phyloP scores from a whole-genome alignment of 2,113 vertebrate species.

The Scopus umbretta region DNA sequence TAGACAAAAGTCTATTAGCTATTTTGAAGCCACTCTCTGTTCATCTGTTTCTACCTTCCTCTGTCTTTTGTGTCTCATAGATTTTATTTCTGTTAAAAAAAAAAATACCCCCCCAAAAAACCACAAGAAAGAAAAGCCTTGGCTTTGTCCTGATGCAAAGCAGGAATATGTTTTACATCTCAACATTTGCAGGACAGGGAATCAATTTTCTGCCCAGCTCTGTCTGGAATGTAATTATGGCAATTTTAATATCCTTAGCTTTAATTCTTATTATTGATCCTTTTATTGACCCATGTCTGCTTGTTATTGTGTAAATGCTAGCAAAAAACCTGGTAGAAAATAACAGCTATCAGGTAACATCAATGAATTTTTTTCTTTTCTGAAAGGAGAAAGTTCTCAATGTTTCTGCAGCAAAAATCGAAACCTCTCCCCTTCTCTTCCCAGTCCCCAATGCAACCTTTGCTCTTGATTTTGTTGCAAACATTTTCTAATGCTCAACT shows the following conservation, averaged over 20 bases:
- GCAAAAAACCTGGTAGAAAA: not conserved
- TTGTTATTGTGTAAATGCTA: not conserved
- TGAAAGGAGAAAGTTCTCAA: not conserved
- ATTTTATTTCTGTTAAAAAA: not conserved
- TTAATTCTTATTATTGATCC: constrained; percentile 24
- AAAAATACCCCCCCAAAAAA: too few relatives aligned
- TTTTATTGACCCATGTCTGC: not conserved
- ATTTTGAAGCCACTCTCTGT: not conserved
- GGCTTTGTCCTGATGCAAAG: not conserved
- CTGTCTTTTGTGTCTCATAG: not conserved
- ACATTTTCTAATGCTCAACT: not conserved
- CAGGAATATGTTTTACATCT: not conserved
- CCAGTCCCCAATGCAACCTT: not conserved
- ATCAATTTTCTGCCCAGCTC: constrained; percentile 5
- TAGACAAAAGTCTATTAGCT: not conserved
- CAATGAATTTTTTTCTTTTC: not conserved
- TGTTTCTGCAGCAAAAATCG: not conserved
- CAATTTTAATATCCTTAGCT: constrained; percentile 12
- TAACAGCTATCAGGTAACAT: not conserved
- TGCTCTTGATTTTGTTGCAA: not conserved
- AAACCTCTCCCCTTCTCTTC: not conserved
- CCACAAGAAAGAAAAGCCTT: not conserved
- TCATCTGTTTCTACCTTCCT: not conserved
- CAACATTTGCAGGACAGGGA: not conserved
- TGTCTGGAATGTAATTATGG: constrained; percentile 1